Evolutionary conservation across 2,888 invertebrate genomes (phyloP).

Genomic region (Rhynchonema sp.): DNA sequence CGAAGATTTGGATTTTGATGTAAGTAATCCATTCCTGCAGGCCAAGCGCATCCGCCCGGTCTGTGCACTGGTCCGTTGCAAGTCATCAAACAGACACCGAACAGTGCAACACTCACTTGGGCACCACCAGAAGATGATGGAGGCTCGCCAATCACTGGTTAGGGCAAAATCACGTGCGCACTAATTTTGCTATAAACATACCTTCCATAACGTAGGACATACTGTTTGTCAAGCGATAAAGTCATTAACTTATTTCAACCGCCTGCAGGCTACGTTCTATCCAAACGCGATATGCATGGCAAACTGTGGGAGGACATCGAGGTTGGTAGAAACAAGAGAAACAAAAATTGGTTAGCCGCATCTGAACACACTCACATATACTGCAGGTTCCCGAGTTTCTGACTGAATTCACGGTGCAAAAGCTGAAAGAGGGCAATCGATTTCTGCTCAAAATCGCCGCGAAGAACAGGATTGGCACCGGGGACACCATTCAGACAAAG

Average conservation of each 20-base stretch:
- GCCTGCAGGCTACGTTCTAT: constrained; percentile 50
- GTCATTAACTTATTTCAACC: too few species aligned
- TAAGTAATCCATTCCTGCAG: too few species aligned
- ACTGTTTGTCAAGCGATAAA: too few species aligned
- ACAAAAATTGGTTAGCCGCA: too few species aligned
- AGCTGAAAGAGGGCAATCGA: constrained; percentile 29
- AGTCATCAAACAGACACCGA: background rate
- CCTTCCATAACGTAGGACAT: too few species aligned
- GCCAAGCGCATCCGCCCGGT: background rate
- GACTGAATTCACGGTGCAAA: constrained; percentile 22
- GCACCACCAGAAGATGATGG: constrained; percentile 43
- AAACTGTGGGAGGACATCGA: constrained; percentile 7
- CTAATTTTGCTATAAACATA: too few species aligned
- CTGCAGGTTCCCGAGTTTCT: constrained; percentile 11
- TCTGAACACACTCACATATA: too few species aligned
- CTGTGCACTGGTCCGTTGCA: constrained; percentile 2
- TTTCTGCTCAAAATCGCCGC: constrained; percentile 33
- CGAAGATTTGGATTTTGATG: too few species aligned
- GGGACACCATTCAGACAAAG: constrained; percentile 28
- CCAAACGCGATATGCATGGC: constrained; percentile 41
- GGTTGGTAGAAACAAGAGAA: background rate
- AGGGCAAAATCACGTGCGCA: too few species aligned
- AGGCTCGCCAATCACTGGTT: constrained; percentile 55
- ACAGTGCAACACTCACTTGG: constrained; percentile 18
- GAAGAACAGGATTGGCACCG: constrained; percentile 30